Conservation (phyloP, 2,113 vertebrate species). For the Leuciscus idus region DNA sequence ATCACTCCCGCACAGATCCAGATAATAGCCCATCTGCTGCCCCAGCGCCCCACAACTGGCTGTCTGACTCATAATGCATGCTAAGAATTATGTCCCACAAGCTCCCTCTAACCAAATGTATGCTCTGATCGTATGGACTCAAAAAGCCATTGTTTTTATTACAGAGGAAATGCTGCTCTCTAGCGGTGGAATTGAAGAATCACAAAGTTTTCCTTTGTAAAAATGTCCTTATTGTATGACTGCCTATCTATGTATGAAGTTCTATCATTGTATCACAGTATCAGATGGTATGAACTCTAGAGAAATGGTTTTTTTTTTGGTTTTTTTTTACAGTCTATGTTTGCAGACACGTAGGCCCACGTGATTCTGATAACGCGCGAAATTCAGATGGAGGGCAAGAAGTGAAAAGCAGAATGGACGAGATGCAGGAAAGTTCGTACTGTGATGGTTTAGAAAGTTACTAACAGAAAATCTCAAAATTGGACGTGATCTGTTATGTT, state of each 20-base stretch:
- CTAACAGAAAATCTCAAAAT: too few relatives aligned
- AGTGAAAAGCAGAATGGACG: too few relatives aligned
- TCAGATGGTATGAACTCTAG: neutral
- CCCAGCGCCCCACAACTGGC: conserved; percentile 29
- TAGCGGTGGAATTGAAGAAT: conserved; percentile 34
- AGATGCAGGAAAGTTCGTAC: too few relatives aligned
- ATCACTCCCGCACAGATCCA: conserved; percentile 46
- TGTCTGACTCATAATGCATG: conserved; percentile 46
- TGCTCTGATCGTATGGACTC: neutral
- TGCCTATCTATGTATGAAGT: too few relatives aligned
- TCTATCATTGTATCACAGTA: neutral
- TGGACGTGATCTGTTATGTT: too few relatives aligned
- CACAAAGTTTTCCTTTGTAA: neutral
- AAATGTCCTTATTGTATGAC: neutral
- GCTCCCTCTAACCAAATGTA: conserved; percentile 31
- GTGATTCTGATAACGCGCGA: too few relatives aligned
- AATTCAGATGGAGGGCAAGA: too few relatives aligned
- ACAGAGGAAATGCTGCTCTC: conserved; percentile 56
- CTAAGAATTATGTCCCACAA: conserved; percentile 45
- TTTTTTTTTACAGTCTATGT: too few relatives aligned
- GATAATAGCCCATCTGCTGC: conserved; percentile 60
- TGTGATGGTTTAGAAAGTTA: too few relatives aligned
- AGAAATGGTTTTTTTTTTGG: too few relatives aligned
- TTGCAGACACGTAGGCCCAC: too few relatives aligned
- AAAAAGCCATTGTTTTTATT: neutral